phyloP scores from a whole-genome alignment of 2,888 invertebrate genomes.

The Yponomeuta plumbellus region DNA sequence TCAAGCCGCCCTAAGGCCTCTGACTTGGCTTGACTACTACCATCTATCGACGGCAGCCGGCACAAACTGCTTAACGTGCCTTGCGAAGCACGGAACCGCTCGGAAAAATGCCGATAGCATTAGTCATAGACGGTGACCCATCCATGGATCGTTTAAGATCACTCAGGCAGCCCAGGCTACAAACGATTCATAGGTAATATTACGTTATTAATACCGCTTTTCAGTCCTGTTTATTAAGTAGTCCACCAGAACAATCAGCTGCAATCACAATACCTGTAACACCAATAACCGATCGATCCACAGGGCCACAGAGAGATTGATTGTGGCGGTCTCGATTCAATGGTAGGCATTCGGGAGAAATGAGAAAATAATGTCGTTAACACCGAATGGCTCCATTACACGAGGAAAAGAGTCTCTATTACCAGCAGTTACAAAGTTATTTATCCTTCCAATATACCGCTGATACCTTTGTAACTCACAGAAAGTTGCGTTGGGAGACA shows the following conservation, averaged over 20 bases:
- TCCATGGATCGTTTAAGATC: too few relatives aligned
- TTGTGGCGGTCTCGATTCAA: constrained; percentile 26
- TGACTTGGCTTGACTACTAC: too few relatives aligned
- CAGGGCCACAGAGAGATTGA: constrained; percentile 33
- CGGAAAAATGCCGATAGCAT: too few relatives aligned
- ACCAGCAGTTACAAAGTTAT: constrained; percentile 29
- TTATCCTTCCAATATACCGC: constrained; percentile 26
- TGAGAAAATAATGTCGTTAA: constrained; percentile 43
- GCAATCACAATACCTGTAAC: constrained; percentile 1
- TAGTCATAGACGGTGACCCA: too few relatives aligned
- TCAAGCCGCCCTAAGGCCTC: too few relatives aligned
- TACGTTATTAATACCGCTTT: too few relatives aligned
- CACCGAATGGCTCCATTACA: constrained; percentile 40
- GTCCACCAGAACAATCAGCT: not conserved
- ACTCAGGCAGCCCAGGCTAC: too few relatives aligned
- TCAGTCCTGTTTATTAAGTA: too few relatives aligned
- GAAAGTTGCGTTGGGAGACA: not conserved
- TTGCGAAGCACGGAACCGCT: too few relatives aligned
- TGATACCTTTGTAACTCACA: not conserved
- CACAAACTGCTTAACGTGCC: too few relatives aligned
- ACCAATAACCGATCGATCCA: constrained; percentile 19
- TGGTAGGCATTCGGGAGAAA: constrained; percentile 32
- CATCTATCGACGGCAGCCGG: too few relatives aligned
- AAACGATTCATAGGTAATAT: too few relatives aligned
- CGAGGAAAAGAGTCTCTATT: constrained; percentile 34